Evolutionary conservation across 2,888 invertebrate genomes (phyloP).

Genomic region (Petrophora chlorosata): DNA sequence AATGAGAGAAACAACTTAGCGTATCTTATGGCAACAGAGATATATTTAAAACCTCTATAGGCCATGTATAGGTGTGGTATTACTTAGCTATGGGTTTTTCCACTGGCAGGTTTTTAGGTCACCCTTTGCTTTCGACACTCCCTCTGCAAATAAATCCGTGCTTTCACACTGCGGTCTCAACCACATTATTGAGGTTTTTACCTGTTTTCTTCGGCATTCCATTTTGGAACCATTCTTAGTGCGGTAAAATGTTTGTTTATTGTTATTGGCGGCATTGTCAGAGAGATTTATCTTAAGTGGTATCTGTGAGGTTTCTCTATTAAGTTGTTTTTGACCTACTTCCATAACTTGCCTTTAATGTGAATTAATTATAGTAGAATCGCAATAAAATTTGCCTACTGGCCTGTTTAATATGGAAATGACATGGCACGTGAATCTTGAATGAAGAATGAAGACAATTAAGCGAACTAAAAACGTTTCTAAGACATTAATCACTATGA

Average conservation of each 20-base stretch:
- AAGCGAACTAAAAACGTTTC: too few species aligned
- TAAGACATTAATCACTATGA: too few species aligned
- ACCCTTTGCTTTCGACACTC: constrained; percentile 30
- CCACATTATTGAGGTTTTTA: constrained; percentile 37
- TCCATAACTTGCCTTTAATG: background rate
- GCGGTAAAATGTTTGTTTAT: constrained; percentile 18
- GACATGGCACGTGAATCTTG: too few species aligned
- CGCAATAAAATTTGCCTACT: too few species aligned
- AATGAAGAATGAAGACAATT: too few species aligned
- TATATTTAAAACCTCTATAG: too few species aligned
- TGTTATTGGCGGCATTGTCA: constrained; percentile 11
- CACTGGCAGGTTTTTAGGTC: constrained; percentile 7
- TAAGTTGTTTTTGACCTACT: background rate
- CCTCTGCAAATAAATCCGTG: constrained; percentile 28
- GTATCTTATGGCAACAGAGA: too few species aligned
- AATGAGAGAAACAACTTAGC: too few species aligned
- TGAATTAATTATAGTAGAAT: too few species aligned
- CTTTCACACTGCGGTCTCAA: constrained; percentile 42
- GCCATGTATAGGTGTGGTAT: too few species aligned
- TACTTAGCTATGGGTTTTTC: constrained; percentile 1
- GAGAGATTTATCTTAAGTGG: background rate
- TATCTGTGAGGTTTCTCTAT: background rate
- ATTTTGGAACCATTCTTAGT: constrained; percentile 12
- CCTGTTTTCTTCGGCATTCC: constrained; percentile 33
- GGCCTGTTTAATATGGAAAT: too few species aligned